phyloP scores from a whole-genome alignment of 2,113 vertebrate species.

The Gymnobelideus leadbeateri region DNA sequence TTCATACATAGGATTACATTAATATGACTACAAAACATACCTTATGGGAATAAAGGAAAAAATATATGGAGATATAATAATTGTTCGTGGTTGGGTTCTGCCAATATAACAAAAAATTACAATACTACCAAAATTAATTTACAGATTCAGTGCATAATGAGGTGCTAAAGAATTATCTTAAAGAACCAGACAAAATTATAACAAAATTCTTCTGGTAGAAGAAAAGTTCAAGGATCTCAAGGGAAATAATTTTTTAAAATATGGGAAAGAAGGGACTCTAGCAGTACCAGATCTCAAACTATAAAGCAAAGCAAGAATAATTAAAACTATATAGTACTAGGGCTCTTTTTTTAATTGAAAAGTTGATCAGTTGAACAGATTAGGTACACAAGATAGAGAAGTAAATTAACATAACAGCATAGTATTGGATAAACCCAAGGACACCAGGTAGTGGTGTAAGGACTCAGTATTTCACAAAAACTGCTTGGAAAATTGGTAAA shows the following conservation, averaged over 20 bases:
- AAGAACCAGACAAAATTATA: neutral
- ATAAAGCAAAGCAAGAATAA: neutral
- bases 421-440: neutral
- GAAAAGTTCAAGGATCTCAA: neutral
- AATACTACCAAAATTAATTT: neutral
- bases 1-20: neutral
- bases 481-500: neutral
- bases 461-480: neutral
- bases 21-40: neutral
- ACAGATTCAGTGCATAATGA: neutral
- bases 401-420: neutral
- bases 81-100: neutral
- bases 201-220: neutral
- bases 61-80: neutral
- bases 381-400: neutral
- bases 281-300: neutral
- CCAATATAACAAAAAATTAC: neutral
- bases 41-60: neutral
- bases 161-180: neutral
- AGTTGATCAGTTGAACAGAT: neutral
- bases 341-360: neutral
- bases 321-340: neutral
- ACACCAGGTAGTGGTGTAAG: neutral
- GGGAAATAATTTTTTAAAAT: neutral
- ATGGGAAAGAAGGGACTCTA: neutral